Evolutionary conservation across 37 sponge, comb jelly and placozoan genomes (phyloP).

Genomic region (Oopsacas minuta): DNA sequence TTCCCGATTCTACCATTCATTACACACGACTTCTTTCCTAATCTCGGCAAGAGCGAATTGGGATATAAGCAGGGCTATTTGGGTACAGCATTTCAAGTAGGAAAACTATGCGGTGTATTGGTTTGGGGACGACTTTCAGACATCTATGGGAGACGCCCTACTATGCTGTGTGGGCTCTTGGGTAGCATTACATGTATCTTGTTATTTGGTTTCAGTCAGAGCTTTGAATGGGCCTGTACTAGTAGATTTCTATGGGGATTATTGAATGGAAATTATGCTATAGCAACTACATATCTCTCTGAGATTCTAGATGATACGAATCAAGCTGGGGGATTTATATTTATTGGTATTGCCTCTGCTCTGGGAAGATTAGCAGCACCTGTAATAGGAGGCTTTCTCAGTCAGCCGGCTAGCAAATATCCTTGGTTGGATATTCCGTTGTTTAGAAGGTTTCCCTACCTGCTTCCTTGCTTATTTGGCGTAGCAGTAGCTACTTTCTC

Average conservation of each 20-base stretch:
- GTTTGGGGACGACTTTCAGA: slow-evolving; percentile 72
- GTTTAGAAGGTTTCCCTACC: slow-evolving; percentile 69
- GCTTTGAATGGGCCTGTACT: slow-evolving; percentile 59
- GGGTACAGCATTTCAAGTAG: slow-evolving; percentile 55
- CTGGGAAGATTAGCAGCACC: slow-evolving; percentile 51
- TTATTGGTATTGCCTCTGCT: slow-evolving; percentile 34
- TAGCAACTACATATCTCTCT: slow-evolving; percentile 72
- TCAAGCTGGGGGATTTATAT: slow-evolving; percentile 62
- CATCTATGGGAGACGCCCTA: slow-evolving; percentile 46
- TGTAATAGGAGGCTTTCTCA: slow-evolving; percentile 59
- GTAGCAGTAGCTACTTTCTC: slow-evolving; percentile 26
- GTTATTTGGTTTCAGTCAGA: slow-evolving; percentile 66
- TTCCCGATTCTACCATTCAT: slow-evolving; percentile 85
- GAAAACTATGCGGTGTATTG: slow-evolving; percentile 55
- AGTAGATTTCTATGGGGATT: slow-evolving; percentile 72
- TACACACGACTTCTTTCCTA: slow-evolving; percentile 80
- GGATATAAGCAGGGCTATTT: slow-evolving; percentile 67
- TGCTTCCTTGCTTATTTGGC: slow-evolving; percentile 59
- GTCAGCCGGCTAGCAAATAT: slow-evolving; percentile 71
- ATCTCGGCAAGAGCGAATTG: slow-evolving; percentile 41
- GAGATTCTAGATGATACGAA: slow-evolving; percentile 87
- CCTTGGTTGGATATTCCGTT: slow-evolving; percentile 30
- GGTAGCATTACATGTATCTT: slow-evolving; percentile 34
- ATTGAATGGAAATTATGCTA: slow-evolving; percentile 64
- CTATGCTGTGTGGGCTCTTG: slow-evolving; percentile 44